Evolutionary conservation across 2,888 invertebrate species (phyloP), one percentile per base, ranked within the genome.

Genomic region (Diarsia dahlii): DNA sequence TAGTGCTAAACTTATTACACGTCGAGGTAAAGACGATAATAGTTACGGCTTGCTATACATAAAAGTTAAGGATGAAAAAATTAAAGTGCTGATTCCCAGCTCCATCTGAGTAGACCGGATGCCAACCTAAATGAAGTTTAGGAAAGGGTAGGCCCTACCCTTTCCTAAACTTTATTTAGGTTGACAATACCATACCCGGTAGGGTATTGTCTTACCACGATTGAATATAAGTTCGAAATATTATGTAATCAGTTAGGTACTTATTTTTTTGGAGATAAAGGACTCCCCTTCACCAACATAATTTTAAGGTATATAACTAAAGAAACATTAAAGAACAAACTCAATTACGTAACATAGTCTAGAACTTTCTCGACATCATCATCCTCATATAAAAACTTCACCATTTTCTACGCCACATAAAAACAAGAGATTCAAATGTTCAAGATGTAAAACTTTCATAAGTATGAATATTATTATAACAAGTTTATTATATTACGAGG

Each of bases 381-480:
- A 56, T 52, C 28, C 9, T 23, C n/a, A 50, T n/a, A 28, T 50
- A 0, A 74, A 28, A 64, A 74, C 15, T 46, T 75, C 20, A 6
- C 20, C 50, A 13, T 28, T 20, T 48, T 2, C n/a, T 9, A 28
- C 46, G 34, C 9, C n/a, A 56, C 67, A 63, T 45, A 64, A 67
- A 63, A 71, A 50, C 23, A 64, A 23, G 20, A 18, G 23, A 46
- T 52, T 20, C 28, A 74, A 81, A 45, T 71, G 46, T 81, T 70
- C 58, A 18, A 63, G 34, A 76, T 50, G 34, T 67, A 63, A 20
- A 64, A 64, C 28, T 74, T 62, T 13, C 60, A 6, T 60, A 72
- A 54, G 54, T 45, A 82, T 67, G 69, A 84, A 81, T 81, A 39
- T 39, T 39, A 39, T 39, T 39, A 71, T 84, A 48, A 72, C 56